phyloP scores from a whole-genome alignment of 2,113 vertebrate genomes.

The Rhynchomys soricoides region DNA sequence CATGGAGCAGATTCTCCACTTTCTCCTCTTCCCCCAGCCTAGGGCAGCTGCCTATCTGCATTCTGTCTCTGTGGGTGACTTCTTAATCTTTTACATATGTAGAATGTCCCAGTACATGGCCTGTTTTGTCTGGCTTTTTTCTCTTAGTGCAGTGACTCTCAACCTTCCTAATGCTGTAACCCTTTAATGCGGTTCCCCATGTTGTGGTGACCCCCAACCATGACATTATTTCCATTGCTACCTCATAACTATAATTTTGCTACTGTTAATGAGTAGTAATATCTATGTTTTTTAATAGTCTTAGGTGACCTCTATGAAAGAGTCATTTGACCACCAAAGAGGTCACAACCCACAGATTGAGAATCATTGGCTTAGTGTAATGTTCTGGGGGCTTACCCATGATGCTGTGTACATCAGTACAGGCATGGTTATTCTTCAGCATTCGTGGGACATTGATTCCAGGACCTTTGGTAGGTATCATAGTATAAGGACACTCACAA shows the following conservation, averaged over 20 bases:
- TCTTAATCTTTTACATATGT: conserved; percentile 1
- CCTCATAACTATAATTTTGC: not conserved
- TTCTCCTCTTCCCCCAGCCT: not conserved
- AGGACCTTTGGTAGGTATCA: not conserved
- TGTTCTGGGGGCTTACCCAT: not conserved
- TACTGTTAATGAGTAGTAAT: not conserved
- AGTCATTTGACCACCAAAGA: not conserved
- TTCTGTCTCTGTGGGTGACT: not conserved
- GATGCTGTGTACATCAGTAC: not conserved
- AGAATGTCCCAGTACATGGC: not conserved
- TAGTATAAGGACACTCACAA: not conserved
- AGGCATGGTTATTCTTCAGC: not conserved
- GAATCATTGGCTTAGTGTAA: not conserved
- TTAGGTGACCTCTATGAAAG: not conserved
- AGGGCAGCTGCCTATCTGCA: not conserved
- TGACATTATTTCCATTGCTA: not conserved
- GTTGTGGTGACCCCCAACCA: not conserved
- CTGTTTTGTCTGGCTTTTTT: not conserved
- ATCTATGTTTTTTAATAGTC: not conserved
- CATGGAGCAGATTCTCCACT: not conserved
- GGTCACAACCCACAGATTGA: not conserved
- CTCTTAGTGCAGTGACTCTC: not conserved
- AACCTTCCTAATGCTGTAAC: not conserved
- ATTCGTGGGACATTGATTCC: not conserved
- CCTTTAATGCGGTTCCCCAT: not conserved